Evolutionary conservation across 2,797 vertebrate genomes (phyloP).

Genomic region (Gallirallus australis): DNA sequence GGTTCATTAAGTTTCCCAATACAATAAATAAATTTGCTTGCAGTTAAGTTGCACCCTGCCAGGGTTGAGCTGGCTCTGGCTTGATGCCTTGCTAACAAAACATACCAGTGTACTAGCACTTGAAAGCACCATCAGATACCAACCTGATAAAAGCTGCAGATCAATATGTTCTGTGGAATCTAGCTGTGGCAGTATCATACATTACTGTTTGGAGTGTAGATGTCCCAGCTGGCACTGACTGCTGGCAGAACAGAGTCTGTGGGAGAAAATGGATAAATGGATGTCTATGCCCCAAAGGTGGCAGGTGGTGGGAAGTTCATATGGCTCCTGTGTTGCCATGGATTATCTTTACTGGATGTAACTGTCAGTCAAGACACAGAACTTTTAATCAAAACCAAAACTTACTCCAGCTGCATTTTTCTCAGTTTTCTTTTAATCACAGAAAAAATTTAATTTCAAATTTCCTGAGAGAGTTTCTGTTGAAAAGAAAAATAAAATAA

Average conservation of each 20-base stretch:
- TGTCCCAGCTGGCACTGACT: neutral
- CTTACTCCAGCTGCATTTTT: neutral
- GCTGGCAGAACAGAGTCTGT: neutral
- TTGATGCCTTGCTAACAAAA: neutral
- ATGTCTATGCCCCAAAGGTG: rapidly evolving
- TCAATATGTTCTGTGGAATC: neutral
- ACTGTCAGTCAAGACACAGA: neutral
- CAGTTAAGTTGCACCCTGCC: neutral
- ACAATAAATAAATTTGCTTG: neutral
- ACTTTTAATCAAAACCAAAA: neutral
- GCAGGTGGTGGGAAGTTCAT: neutral
- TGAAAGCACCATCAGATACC: neutral
- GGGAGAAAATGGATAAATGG: neutral
- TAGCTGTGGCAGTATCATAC: neutral
- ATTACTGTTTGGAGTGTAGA: neutral
- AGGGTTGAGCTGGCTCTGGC: neutral
- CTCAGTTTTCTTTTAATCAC: neutral
- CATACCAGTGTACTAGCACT: neutral
- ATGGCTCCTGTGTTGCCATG: neutral
- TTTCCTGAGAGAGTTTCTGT: neutral
- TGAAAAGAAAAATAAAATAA: neutral
- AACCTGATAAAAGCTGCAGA: neutral
- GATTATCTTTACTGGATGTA: neutral
- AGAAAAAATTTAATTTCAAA: neutral
- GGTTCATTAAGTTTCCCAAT: neutral